These are phyloP conservation scores for Xestoiulus laeticollis DNA, from an alignment of 2,888 invertebrate species.

Conservation along the genomic window DNA sequence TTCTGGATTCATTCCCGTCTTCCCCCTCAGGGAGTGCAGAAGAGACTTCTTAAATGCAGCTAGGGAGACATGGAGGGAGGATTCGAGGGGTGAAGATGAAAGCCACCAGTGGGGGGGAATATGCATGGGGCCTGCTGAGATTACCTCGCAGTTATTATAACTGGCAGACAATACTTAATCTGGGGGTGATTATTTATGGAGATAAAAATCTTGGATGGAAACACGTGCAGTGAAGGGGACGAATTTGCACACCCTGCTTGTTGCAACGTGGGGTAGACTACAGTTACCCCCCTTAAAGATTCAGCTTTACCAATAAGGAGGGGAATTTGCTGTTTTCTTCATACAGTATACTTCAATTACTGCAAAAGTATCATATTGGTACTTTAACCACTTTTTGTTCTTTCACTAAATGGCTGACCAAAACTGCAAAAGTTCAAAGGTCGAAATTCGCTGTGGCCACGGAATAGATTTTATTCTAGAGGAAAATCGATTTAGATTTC, in stretches of 20 bases:
- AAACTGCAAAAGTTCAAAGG: no score
- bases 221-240: not conserved
- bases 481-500: no score
- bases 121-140: not conserved
- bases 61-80: no score
- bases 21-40: not conserved
- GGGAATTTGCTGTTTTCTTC: not conserved
- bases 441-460: no score
- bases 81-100: not conserved
- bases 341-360: not conserved
- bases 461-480: no score
- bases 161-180: not conserved
- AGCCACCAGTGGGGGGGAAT: not conserved
- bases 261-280: not conserved
- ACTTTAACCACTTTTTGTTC: not conserved
- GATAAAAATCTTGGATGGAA: not conserved
- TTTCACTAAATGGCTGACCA: not conserved
- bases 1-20: not conserved
- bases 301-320: not conserved
- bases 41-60: not conserved
- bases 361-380: not conserved
- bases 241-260: not conserved
- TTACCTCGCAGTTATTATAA: not conserved
- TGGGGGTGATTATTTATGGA: not conserved
- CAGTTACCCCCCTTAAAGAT: not conserved